Base-by-base conservation (phyloP, 1,140 invertebrate genomes). In the Liolophura sinensis region DNA sequence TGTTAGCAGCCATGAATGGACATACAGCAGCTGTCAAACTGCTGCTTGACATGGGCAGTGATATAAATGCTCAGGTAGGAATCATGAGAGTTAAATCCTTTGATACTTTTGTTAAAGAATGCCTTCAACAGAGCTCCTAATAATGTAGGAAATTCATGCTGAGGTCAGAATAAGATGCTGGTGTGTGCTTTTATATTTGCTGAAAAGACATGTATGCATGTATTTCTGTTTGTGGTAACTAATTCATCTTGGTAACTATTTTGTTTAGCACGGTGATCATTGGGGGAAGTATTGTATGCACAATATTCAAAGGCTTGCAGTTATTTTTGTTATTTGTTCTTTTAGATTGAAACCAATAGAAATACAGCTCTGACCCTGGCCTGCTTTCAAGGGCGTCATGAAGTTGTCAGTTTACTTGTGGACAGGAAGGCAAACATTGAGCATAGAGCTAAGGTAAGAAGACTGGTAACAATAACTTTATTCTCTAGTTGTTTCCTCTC, bases 1-100 rank as follows among this genome's bases (percentile, higher is more conserved):
- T 99, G 98, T 85, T 99, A 73, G 97, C 98, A 24, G 96, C 98
- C 11, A 99, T 99, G 97, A 99, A 99, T 89, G 97, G 97, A 0
- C 97, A 99, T 86, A 95, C 94, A n/a, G 95, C 94, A 81, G 97
- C 97, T 57, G 97, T 99, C 57, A 94, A 97, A 78, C 86, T 99
- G 58, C 87, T 99, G 20, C 86, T 99, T 59, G 97, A 99, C 82
- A 96, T 95, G 91, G 97, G 97, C 62, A 97, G 95, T 81, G 98
- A 99, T 84, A 99, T 99, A 68, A 99, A 99, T 88, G 97, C 97
- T n/a, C 91, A 92, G 74, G 78, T 80, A 70, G 61, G 20, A 16
- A 12, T 27, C 3, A 50, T 47, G 24, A 6, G 15, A 46, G 12
- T 18, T 49, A n/a, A 27, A 18, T 51, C 9, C 50, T 15, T 49